Evolutionary conservation across 1,140 invertebrate species (phyloP), one percentile per base, ranked within the genome.

Genomic region (Acyrthosiphon pisum): DNA sequence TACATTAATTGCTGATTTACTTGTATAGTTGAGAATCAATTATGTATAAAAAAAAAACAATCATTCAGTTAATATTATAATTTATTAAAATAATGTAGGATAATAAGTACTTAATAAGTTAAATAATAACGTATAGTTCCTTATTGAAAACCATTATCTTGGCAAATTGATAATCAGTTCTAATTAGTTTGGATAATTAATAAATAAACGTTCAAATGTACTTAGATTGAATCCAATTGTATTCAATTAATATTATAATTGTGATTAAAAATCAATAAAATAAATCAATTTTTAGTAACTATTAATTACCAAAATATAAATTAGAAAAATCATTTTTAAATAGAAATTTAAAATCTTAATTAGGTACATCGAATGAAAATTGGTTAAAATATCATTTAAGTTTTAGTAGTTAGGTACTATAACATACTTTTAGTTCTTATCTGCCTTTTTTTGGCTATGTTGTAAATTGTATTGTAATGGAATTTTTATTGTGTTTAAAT

Each of bases 141-240:
- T 68, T 68, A 68, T n/a, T 68, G 60, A 76, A 76, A 76, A 76
- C n/a, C 14, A 76, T 76, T 76, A 76, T 76, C 30, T 76, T 76
- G 6, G 60, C 4, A 76, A 76, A 76, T 76, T 76, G 30, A 76
- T 76, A 30, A 76, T 76, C 60, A n/a, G 11, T 4, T n/a, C 18
- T 14, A 76, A 76, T n/a, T 76, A 76, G 6, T 76, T 76, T n/a
- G 26, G 60, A 76, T 76, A 4, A 76, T 76, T n/a, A 68, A 68
- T 68, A 68, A 68, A 68, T 68, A 68, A 68, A 68, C n/a, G 9
- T 68, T 68, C 60, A 68, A 68, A 68, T 68, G 14, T 76, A 76
- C 30, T 76, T 76, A n/a, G 60, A 76, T 76, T 76, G n/a, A 76
- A 76, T 2, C 9, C 9, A 76, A n/a, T 76, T 76, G 11, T 76